Conservation (phyloP, 1,140 invertebrate species). For the Sitobion miscanthi region DNA sequence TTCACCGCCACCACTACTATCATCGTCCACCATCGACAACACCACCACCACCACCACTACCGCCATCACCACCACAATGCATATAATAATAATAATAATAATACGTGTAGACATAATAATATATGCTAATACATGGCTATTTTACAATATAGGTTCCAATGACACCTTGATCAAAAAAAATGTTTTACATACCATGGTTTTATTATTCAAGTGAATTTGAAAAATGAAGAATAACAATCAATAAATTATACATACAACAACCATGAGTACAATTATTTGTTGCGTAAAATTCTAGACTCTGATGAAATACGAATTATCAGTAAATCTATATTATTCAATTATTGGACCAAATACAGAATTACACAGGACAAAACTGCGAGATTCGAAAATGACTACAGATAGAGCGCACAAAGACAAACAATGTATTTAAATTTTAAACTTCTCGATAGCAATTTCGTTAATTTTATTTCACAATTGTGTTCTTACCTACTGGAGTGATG, state of each 20-base stretch:
- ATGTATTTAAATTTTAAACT: conserved; percentile 16
- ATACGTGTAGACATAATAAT: background rate
- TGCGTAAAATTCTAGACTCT: background rate
- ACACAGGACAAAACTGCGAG: background rate
- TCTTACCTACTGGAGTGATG: background rate
- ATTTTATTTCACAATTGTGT: background rate
- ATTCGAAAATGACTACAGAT: background rate
- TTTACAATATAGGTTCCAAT: background rate
- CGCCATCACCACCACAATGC: background rate
- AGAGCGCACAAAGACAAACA: background rate
- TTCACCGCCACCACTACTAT: conserved; percentile 17
- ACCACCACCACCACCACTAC: background rate
- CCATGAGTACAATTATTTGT: background rate
- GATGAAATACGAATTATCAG: background rate
- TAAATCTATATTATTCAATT: conserved; percentile 18
- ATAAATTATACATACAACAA: conserved; percentile 4
- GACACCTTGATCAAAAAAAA: background rate
- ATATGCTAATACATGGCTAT: background rate
- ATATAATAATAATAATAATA: conserved; percentile 32
- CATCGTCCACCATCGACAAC: background rate
- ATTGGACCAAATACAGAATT: background rate
- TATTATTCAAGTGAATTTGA: background rate
- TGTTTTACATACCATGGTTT: background rate
- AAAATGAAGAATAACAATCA: background rate
- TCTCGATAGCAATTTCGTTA: background rate